Evolutionary conservation across 2,797 vertebrate species (phyloP).

Genomic region (Poecile montanus): DNA sequence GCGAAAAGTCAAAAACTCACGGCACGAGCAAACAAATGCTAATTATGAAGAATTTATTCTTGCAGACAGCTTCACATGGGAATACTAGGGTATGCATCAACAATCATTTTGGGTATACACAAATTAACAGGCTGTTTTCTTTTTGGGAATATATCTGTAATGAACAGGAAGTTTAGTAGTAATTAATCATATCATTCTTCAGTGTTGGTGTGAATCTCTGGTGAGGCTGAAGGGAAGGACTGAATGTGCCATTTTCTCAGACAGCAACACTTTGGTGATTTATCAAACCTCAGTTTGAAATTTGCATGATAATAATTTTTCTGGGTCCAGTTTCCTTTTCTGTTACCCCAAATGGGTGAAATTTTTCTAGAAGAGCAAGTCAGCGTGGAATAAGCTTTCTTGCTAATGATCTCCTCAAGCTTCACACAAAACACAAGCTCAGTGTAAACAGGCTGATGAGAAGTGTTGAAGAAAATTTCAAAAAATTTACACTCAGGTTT

Average conservation of each 20-base stretch:
- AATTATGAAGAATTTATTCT: conserved; percentile 9
- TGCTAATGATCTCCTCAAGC: neutral
- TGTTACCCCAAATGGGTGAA: neutral
- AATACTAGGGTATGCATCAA: neutral
- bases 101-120: neutral
- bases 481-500: neutral
- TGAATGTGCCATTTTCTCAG: neutral
- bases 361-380: neutral
- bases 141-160: neutral
- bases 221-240: neutral
- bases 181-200: neutral
- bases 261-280: neutral
- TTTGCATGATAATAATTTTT: neutral
- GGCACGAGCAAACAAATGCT: neutral
- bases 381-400: neutral
- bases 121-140: neutral
- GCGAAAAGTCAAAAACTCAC: conserved; percentile 2
- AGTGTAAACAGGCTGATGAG: neutral
- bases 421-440: neutral
- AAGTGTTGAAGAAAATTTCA: neutral
- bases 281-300: neutral
- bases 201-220: neutral
- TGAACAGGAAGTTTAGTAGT: neutral
- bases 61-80: neutral
- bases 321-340: neutral